Conservation (phyloP, 2,797 vertebrate species). For the Myioborus melanocephalus region DNA sequence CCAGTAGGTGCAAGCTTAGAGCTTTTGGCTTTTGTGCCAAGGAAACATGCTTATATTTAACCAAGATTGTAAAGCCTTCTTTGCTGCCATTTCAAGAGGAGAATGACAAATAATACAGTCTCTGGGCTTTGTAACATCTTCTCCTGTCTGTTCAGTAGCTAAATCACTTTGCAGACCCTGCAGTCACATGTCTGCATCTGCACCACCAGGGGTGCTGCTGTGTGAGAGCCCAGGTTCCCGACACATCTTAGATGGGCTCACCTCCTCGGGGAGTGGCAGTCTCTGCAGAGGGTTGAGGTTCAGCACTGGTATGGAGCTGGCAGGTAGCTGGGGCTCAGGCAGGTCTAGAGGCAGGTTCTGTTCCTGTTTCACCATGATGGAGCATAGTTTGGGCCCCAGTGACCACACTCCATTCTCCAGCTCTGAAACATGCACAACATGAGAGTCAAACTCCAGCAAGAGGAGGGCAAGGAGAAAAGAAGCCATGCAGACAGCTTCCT, state of each 20-base stretch:
- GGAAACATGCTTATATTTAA: neutral
- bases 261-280: conserved; percentile 82
- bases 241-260: conserved; percentile 63
- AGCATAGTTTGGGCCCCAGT: conserved; percentile 92
- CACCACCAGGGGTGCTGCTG: neutral
- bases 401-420: conserved; percentile 88
- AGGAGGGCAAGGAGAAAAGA: neutral
- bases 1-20: neutral
- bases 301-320: conserved; percentile 72
- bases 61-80: neutral
- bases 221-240: neutral
- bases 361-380: conserved; percentile 96
- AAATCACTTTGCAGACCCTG: neutral
- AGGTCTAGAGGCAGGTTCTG: conserved; percentile 80
- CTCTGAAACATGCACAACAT: conserved; percentile 72
- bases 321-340: conserved; percentile 70
- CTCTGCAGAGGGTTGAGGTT: conserved; percentile 83
- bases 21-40: neutral
- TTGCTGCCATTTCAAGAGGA: neutral
- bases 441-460: conserved; percentile 28
- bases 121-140: neutral
- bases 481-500: neutral
- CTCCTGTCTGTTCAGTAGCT: neutral
- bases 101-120: neutral
- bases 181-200: neutral